phyloP scores from a whole-genome alignment of 2,797 vertebrate genomes.

The Urophycis tenuis region DNA sequence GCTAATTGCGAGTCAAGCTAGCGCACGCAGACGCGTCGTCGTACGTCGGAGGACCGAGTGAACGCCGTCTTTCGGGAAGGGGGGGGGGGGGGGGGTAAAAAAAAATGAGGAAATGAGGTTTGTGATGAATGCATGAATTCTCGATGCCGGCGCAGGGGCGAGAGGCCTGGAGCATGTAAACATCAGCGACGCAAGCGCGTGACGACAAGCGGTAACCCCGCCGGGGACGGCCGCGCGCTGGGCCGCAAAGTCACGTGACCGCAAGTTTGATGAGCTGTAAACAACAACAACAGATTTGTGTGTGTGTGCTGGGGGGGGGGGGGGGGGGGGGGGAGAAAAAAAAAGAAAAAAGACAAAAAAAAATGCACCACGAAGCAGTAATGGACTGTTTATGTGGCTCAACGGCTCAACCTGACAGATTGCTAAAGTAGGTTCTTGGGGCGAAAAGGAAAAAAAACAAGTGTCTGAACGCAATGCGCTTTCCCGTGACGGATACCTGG shows the following conservation, averaged over 20 bases:
- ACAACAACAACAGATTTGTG: slow-evolving; percentile 27
- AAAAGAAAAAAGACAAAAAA: slow-evolving; percentile 23
- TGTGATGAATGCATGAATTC: slow-evolving; percentile 43
- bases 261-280: slow-evolving; percentile 27
- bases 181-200: slow-evolving; percentile 36
- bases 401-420: slow-evolving; percentile 28
- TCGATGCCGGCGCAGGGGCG: slow-evolving; percentile 32
- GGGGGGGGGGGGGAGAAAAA: too few species aligned
- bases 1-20: slow-evolving; percentile 40
- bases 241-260: slow-evolving; percentile 41
- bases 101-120: slow-evolving; percentile 23
- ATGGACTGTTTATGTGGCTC: slow-evolving; percentile 19
- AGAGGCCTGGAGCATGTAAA: slow-evolving; percentile 28
- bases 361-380: slow-evolving; percentile 22
- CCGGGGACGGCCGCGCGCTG: slow-evolving; percentile 40
- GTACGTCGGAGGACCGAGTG: slow-evolving; percentile 21
- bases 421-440: slow-evolving; percentile 27
- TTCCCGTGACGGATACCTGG: not conserved
- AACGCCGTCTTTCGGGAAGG: slow-evolving; percentile 27
- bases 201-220: slow-evolving; percentile 20
- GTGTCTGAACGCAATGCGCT: not conserved
- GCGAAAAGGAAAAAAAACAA: not conserved
- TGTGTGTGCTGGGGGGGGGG: too few species aligned
- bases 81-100: too few species aligned
- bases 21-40: not conserved